Base-by-base conservation (phyloP, 2,888 invertebrate genomes). In the Drymonia ruficornis region DNA sequence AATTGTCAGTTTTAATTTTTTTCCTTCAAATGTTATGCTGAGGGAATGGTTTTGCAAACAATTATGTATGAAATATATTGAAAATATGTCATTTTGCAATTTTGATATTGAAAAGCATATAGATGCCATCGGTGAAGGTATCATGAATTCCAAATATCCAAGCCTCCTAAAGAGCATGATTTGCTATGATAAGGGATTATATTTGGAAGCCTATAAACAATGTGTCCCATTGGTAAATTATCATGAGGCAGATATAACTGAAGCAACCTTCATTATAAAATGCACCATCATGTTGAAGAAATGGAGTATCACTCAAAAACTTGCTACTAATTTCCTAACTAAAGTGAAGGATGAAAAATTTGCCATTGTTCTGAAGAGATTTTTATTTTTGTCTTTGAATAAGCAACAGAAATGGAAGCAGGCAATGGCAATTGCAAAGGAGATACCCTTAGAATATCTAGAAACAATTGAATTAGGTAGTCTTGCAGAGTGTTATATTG, bases 101-200 rank as follows among this genome's bases (percentile, higher is more conserved):
- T 75, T 91, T 49, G 80, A 87, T 34, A 91, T 95, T 62, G 88
- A 93, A 53, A 72, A 82, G 42, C 93, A 94, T 77, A 87, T 93
- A 50, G 86, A 93, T 46, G 80, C 82, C 57, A 86, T 96, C 5
- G 81, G 94, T 50, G 78, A 89, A 50, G 80, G 95, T 7, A 94
- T 96, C 70, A 80, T 93, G 61, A 91, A 93, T 59, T 95, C 95
- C 0, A 93, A 94, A 67, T 91, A 94, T 73, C 95, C 94, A 2
- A 80, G 93, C 31, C 86, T 96, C 44, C 93, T 96, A 2, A 93
- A 94, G 83, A 94, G 94, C 36, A 93, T 95, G 57, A 77, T 94
- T 52, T 79, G 86, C 16, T 94, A 88, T 79, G 83, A 93, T 16
- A 84, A 91, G 47, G 84, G 93, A 19, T 86, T 94, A 54, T 94